Percentiles rank a stretch among this genome's conserved stretches.
phyloP scores from a whole-genome alignment of 1,140 invertebrate species.

The Drosophila orosa region DNA sequence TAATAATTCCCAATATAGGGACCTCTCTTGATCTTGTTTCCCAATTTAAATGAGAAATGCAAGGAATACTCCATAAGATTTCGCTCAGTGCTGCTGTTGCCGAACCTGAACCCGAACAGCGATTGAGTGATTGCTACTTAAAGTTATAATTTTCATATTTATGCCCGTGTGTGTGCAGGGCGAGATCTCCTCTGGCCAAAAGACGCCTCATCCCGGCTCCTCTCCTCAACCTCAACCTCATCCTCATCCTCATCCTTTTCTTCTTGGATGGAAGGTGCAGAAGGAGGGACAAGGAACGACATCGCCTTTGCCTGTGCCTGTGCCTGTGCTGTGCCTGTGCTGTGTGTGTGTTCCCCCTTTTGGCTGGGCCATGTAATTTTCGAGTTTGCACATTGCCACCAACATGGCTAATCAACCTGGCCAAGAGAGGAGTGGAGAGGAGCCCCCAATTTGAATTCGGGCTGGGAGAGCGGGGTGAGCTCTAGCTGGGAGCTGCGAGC shows the following conservation, averaged over 20 bases:
- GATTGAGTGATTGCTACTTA: slow-evolving; percentile 84
- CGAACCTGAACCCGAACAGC: slow-evolving; percentile 55
- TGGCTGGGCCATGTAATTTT: slow-evolving; percentile 75
- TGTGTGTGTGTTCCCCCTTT: slow-evolving; percentile 54
- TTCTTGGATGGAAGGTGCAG: slow-evolving; percentile 10
- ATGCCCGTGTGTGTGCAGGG: slow-evolving; percentile 55
- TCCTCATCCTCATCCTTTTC: neutral
- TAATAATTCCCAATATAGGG: no score
- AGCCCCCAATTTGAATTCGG: slow-evolving; percentile 73
- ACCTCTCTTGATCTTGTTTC: no score
- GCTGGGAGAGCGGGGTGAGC: slow-evolving; percentile 5
- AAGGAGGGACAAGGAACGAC: slow-evolving; percentile 39
- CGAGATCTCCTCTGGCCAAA: slow-evolving; percentile 43
- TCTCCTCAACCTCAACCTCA: neutral
- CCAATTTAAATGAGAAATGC: neutral
- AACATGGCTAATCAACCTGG: slow-evolving; percentile 76
- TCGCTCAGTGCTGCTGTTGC: slow-evolving; percentile 17
- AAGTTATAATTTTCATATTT: slow-evolving; percentile 85
- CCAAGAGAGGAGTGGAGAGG: slow-evolving; percentile 3
- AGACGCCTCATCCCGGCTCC: slow-evolving; percentile 21
- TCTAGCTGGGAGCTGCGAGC: no score
- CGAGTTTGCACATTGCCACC: slow-evolving; percentile 83
- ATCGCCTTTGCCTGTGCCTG: slow-evolving; percentile 2
- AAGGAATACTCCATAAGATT: neutral
- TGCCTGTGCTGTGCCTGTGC: slow-evolving; percentile 13